Evolutionary conservation across 2,113 vertebrate genomes (phyloP).

Genomic region (Rynchops niger): DNA sequence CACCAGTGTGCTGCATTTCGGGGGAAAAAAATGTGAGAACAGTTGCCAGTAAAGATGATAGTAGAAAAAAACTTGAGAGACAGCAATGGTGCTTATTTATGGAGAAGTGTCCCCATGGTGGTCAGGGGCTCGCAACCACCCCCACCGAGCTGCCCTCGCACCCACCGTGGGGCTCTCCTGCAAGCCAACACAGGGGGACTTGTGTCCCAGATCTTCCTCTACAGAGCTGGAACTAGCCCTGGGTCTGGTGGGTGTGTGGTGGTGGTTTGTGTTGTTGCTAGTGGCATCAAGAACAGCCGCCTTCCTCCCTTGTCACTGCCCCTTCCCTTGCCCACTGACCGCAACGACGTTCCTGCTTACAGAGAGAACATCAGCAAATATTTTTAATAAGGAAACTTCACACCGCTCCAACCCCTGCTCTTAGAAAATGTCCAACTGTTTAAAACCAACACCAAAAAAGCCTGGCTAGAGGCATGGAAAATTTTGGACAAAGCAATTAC

Average conservation of each 20-base stretch:
- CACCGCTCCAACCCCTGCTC: not conserved
- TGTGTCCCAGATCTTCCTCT: not conserved
- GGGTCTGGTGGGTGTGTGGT: fast-evolving
- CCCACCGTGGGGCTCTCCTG: fast-evolving
- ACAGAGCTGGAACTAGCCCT: not conserved
- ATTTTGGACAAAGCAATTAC: not conserved
- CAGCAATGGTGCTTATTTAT: not conserved
- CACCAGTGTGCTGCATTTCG: not conserved
- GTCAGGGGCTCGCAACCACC: not conserved
- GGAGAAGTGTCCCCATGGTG: not conserved
- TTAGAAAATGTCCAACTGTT: not conserved
- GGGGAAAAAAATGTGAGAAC: not conserved
- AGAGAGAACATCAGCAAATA: not conserved
- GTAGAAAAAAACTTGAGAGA: not conserved
- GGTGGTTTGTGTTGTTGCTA: not conserved
- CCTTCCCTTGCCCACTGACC: fast-evolving
- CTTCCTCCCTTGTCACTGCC: not conserved
- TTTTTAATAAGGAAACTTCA: not conserved
- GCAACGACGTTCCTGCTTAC: not conserved
- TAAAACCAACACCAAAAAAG: not conserved
- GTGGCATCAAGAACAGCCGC: fast-evolving
- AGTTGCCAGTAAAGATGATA: not conserved
- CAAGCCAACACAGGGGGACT: fast-evolving
- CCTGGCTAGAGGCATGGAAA: not conserved
- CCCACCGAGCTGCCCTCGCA: fast-evolving